Evolutionary conservation across 1,140 invertebrate species (phyloP).

Genomic region (Heliothis subflexa): DNA sequence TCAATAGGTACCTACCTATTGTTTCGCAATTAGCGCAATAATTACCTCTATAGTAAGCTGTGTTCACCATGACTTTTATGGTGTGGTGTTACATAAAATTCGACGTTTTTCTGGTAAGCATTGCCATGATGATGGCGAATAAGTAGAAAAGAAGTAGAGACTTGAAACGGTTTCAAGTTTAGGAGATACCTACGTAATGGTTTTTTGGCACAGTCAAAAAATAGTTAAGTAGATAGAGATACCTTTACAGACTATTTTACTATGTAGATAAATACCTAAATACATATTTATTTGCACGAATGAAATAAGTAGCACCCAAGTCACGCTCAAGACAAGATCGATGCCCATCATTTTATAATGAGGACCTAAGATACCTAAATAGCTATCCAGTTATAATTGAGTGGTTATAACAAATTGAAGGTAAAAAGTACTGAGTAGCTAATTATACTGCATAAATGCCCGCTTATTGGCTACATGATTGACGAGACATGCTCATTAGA

Average conservation of each 20-base stretch:
- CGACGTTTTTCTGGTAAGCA: background rate
- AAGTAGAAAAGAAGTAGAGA: too few species aligned
- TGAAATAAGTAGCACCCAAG: too few species aligned
- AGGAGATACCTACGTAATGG: too few species aligned
- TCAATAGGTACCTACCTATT: background rate
- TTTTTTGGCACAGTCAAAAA: too few species aligned
- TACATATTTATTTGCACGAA: too few species aligned
- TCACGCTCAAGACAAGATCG: too few species aligned
- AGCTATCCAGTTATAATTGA: background rate
- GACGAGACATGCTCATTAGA: background rate
- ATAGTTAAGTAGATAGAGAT: too few species aligned
- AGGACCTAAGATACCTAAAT: too few species aligned
- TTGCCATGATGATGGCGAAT: background rate
- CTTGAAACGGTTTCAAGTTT: too few species aligned
- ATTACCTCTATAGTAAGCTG: background rate
- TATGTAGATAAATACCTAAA: too few species aligned
- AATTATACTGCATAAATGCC: background rate
- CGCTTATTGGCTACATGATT: background rate
- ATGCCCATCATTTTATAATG: too few species aligned
- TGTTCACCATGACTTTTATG: background rate
- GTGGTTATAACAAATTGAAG: background rate
- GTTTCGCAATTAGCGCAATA: slow-evolving; percentile 24
- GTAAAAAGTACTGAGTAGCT: background rate
- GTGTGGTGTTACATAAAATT: background rate
- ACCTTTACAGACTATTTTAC: too few species aligned